These are phyloP conservation scores for Anisognathus igniventris DNA, from an alignment of 2,797 vertebrate species.

Conservation along the genomic window DNA sequence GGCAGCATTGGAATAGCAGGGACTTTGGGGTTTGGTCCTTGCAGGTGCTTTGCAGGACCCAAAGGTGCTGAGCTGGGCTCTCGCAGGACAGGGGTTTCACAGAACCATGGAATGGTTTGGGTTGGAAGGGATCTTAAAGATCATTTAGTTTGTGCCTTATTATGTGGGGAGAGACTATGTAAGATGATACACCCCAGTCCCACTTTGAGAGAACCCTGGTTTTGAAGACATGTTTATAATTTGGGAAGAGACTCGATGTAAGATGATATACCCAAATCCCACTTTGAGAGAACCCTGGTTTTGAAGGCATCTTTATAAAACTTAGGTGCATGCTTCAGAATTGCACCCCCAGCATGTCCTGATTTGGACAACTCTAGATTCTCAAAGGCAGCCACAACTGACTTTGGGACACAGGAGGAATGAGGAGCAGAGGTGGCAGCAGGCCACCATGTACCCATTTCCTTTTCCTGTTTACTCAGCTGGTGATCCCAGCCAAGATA, in stretches of 20 bases:
- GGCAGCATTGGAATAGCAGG: fast-evolving
- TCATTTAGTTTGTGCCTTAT: not conserved
- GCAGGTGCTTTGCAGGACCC: not conserved
- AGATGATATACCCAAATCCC: not conserved
- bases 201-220: not conserved
- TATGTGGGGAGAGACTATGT: not conserved
- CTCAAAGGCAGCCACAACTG: not conserved
- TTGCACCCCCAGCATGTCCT: fast-evolving
- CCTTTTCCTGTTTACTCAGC: constrained; percentile 26
- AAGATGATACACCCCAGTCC: not conserved
- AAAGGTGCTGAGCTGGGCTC: not conserved
- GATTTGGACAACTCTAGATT: not conserved
- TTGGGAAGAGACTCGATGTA: no score
- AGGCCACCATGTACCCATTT: not conserved
- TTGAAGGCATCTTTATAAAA: not conserved
- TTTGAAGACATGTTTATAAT: not conserved
- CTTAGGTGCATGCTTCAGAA: not conserved
- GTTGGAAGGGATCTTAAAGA: not conserved
- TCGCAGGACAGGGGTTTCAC: not conserved
- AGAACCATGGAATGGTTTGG: not conserved
- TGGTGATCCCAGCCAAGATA: not conserved
- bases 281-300: not conserved
- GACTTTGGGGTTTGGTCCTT: not conserved
- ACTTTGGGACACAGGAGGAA: not conserved
- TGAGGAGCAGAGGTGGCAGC: not conserved